Percentiles rank a stretch among this genome's conserved stretches.
phyloP scores from a whole-genome alignment of 2,113 vertebrate genomes.

The Erinaceus europaeus region DNA sequence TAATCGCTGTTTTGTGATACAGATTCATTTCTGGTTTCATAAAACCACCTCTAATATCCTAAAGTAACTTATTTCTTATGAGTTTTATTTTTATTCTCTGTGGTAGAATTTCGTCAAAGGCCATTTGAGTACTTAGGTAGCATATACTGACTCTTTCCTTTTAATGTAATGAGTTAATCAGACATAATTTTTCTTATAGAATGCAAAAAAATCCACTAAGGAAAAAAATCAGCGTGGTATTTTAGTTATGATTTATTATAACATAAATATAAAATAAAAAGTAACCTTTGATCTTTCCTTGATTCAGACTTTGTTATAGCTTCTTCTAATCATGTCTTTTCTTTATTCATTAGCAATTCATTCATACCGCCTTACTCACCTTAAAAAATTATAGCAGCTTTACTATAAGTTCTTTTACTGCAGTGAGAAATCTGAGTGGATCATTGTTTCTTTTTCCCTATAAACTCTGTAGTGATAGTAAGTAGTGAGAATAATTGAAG shows the following conservation, averaged over 20 bases:
- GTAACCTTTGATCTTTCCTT: background rate
- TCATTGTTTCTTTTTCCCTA: constrained; percentile 70
- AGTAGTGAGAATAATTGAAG: constrained; percentile 76
- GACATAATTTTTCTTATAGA: background rate
- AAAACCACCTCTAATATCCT: background rate
- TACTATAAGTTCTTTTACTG: constrained; percentile 19
- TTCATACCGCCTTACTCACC: constrained; percentile 48
- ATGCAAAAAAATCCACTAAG: constrained; percentile 14
- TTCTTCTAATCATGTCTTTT: constrained; percentile 65
- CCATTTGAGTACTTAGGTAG: constrained; percentile 12
- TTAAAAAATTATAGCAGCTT: constrained; percentile 63
- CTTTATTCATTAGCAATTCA: constrained; percentile 61
- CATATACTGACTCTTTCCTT: background rate
- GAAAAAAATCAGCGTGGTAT: background rate
- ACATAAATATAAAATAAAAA: constrained; percentile 30
- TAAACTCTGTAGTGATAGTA: constrained; percentile 75
- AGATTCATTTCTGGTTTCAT: background rate
- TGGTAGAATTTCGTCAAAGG: constrained; percentile 1
- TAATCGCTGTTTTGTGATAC: background rate
- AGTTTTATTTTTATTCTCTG: background rate
- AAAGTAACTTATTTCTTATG: background rate
- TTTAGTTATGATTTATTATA: constrained; percentile 39
- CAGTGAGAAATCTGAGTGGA: constrained; percentile 62
- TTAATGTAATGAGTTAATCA: background rate
- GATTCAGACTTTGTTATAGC: constrained; percentile 37